Evolutionary conservation across 2,888 invertebrate genomes (phyloP), one percentile per base, ranked within the genome.

Genomic region (Thymelicus lineola): DNA sequence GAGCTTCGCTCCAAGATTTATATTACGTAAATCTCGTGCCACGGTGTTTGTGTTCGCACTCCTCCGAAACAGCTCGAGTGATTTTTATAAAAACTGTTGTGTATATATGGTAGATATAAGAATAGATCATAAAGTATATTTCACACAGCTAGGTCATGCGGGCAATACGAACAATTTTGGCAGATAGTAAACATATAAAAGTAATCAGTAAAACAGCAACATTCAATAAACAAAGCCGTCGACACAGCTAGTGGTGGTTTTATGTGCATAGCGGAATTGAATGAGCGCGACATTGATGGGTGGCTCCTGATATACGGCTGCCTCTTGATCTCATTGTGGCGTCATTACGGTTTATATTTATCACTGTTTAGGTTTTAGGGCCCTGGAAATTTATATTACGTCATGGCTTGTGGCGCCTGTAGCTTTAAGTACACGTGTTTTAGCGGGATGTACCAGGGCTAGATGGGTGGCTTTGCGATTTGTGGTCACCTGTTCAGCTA

Each of bases 291-390:
- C 86, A 75, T 90, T 90, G 88, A 89, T 84, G 84, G 80, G 75
- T 82, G 80, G 63, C 77, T 77, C 81, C 76, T 85, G 82, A 90
- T 89, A 89, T 91, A 91, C 80, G 81, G 79, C 75, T 75, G 79
- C 78, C 86, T 85, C 77, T 86, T 90, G 89, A 87, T 84, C 89
- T 82, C 86, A 87, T 90, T 90, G 86, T 89, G 84, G 82, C 76
- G 77, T 84, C 80, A 79, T 85, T 80, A 80, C 76, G 74, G 83
- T 82, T 82, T 80, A 82, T 80, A 81, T 72, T 77, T 75, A 77
- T 76, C 70, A 77, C 77, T 78, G 76, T 78, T 85, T 81, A 82
- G 84, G 76, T 74, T 67, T 62, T 59, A 71, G 59, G 59, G 67
- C 45, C 59, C 36, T 7, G 17, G 45, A 62, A 62, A 69, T 69